Conservation (phyloP, 2,113 vertebrate genomes). For the Lathamus discolor region DNA sequence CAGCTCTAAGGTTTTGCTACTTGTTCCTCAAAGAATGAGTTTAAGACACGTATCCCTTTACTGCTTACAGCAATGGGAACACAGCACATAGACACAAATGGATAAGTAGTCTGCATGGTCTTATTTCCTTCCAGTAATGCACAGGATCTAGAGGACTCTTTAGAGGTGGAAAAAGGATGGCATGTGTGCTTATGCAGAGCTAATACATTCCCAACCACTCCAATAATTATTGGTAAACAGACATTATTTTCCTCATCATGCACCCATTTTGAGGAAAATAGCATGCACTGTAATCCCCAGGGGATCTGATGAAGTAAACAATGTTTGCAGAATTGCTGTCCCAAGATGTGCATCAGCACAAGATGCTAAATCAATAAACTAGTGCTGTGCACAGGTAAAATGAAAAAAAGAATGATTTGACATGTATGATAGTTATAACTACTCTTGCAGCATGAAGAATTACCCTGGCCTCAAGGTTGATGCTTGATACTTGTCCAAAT, state of each 20-base stretch:
- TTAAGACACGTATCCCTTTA: rapidly evolving
- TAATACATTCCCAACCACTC: neutral
- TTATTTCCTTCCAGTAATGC: neutral
- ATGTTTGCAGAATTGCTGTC: neutral
- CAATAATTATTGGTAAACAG: neutral
- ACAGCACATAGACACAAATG: neutral
- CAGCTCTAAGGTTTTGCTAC: neutral
- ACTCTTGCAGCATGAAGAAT: neutral
- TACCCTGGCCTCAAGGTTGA: neutral
- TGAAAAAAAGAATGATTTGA: neutral
- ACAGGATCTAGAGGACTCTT: neutral
- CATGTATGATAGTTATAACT: neutral
- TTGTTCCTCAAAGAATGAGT: neutral
- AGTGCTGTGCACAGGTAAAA: neutral
- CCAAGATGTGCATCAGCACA: neutral
- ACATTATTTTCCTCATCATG: neutral
- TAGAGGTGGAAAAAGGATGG: neutral
- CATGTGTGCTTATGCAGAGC: neutral
- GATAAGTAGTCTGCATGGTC: neutral
- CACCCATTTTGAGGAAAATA: neutral
- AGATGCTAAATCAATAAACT: neutral
- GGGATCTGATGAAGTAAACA: neutral
- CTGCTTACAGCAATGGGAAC: neutral
- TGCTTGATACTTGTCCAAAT: neutral
- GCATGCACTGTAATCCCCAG: neutral